These are phyloP conservation scores for Macrochelys suwanniensis DNA, from an alignment of 2,797 vertebrate species.

Conservation along the genomic window DNA sequence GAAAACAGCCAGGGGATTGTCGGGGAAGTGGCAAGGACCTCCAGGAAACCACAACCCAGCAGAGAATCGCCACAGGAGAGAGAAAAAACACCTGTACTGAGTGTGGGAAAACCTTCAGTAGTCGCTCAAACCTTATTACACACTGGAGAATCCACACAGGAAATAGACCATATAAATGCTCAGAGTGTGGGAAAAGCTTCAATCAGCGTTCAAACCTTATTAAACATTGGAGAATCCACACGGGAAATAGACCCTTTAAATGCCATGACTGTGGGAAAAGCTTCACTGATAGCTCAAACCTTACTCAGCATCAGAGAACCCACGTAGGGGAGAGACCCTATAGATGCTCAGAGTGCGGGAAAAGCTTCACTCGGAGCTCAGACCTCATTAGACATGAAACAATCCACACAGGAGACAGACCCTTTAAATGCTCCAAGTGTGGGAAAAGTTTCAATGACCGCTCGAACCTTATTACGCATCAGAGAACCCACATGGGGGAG, in stretches of 20 bases:
- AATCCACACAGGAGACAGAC: background rate
- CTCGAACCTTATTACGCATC: background rate
- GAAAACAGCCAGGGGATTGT: background rate
- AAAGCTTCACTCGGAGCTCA: conserved; percentile 58
- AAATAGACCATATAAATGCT: background rate
- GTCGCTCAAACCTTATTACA: background rate
- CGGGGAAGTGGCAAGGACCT: background rate
- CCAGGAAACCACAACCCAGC: background rate
- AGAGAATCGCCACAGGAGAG: background rate
- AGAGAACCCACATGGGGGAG: conserved; percentile 33
- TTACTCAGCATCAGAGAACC: conserved; percentile 57
- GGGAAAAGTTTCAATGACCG: conserved; percentile 31
- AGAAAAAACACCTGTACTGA: background rate
- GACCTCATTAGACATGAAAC: conserved; percentile 61
- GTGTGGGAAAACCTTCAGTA: background rate
- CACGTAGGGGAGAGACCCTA: conserved; percentile 67
- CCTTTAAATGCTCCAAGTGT: background rate
- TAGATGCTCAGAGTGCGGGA: conserved; percentile 53
- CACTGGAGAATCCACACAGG: background rate
- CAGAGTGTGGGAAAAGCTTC: background rate
- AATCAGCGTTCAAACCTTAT: background rate
- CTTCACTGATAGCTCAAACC: conserved; percentile 69
- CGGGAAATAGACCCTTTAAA: conserved; percentile 40
- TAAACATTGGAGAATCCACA: background rate
- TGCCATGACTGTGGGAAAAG: conserved; percentile 71